These are phyloP conservation scores for Cantharis lateralis DNA, from an alignment of 2,888 invertebrate genomes.

Conservation along the genomic window DNA sequence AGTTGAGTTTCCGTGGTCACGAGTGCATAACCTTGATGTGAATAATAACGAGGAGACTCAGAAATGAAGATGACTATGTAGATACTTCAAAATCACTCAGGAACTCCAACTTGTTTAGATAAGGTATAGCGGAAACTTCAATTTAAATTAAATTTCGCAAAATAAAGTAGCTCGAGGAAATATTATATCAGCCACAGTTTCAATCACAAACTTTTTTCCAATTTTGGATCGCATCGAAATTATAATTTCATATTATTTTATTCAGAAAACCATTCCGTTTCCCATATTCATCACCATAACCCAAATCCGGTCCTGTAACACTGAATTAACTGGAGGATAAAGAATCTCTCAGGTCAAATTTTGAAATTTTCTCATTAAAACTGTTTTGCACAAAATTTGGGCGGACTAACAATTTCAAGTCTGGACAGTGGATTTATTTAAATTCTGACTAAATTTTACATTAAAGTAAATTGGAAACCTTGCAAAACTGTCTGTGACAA, in stretches of 20 bases:
- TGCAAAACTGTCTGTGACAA: too few relatives aligned
- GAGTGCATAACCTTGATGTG: slow-evolving; percentile 41
- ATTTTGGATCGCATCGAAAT: neutral
- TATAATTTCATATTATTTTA: neutral
- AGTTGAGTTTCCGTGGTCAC: slow-evolving; percentile 38
- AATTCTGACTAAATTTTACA: too few relatives aligned
- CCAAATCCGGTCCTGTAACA: neutral
- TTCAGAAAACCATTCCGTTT: neutral
- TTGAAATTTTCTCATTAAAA: neutral
- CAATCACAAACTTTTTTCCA: neutral
- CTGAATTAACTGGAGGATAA: neutral
- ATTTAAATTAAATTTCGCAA: slow-evolving; percentile 11
- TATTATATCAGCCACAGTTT: neutral
- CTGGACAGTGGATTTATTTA: too few relatives aligned
- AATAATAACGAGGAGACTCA: slow-evolving; percentile 43
- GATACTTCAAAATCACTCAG: slow-evolving; percentile 28
- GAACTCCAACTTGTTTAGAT: slow-evolving; percentile 15
- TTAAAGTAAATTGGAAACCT: too few relatives aligned
- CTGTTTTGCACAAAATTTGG: too few relatives aligned
- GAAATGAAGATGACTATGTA: slow-evolving; percentile 31
- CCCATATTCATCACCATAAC: neutral
- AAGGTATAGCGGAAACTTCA: slow-evolving; percentile 10
- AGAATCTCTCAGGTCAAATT: neutral
- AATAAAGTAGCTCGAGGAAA: neutral
- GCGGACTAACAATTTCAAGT: too few relatives aligned